These are phyloP conservation scores for Bombus breviceps DNA, from an alignment of 1,140 invertebrate species.

Conservation along the genomic window DNA sequence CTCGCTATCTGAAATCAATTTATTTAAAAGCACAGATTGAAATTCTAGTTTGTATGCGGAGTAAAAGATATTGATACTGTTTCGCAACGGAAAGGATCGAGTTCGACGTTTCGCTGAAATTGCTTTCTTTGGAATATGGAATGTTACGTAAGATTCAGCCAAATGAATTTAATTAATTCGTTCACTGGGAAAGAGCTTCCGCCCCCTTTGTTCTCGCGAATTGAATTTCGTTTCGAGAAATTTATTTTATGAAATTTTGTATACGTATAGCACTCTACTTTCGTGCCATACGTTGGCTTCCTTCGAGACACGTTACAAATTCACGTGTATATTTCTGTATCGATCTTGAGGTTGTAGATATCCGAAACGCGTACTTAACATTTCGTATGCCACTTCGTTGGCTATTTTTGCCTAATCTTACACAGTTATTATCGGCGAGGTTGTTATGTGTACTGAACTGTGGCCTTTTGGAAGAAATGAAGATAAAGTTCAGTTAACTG, in stretches of 20 bases:
- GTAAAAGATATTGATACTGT: neutral
- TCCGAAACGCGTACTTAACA: no score
- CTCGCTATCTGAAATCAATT: neutral
- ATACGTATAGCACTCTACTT: no score
- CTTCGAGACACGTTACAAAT: no score
- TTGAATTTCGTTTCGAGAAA: neutral
- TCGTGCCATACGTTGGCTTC: no score
- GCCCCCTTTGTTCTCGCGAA: neutral
- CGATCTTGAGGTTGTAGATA: no score
- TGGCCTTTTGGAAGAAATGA: no score
- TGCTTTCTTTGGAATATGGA: neutral
- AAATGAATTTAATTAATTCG: constrained; percentile 32
- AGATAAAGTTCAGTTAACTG: no score
- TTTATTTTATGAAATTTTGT: neutral
- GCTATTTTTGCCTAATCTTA: no score
- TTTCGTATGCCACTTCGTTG: no score
- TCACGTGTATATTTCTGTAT: no score
- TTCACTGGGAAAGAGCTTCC: neutral
- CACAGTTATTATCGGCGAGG: no score
- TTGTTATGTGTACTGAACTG: no score
- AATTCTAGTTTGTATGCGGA: neutral
- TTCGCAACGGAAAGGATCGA: constrained; percentile 1
- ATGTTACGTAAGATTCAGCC: neutral
- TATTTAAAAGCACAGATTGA: neutral
- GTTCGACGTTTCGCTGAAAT: neutral